phyloP scores from a whole-genome alignment of 2,113 vertebrate species.

The Campylomormyrus tamandua region DNA sequence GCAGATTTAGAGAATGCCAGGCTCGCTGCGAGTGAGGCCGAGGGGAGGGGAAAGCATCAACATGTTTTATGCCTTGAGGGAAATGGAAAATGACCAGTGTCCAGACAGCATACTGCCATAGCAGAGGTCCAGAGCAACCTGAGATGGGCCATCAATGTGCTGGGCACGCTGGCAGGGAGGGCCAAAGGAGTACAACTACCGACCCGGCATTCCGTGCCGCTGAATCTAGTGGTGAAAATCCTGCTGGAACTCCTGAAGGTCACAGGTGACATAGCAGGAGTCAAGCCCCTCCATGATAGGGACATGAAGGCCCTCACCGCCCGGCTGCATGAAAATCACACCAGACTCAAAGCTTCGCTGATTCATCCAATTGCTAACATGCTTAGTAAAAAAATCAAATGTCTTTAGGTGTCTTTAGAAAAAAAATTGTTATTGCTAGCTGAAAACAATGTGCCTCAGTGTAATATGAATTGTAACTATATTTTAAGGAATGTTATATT shows the following conservation, averaged over 20 bases:
- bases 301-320: neutral
- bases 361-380: neutral
- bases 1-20: neutral
- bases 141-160: neutral
- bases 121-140: neutral
- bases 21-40: neutral
- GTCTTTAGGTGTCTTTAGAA: neutral
- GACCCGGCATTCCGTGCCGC: neutral
- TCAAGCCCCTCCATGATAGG: neutral
- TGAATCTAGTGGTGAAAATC: constrained; percentile 1
- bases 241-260: constrained; percentile 5
- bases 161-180: constrained; percentile 8
- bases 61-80: neutral
- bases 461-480: neutral
- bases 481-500: neutral
- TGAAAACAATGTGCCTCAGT: neutral
- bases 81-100: neutral
- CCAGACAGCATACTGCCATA: neutral
- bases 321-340: neutral
- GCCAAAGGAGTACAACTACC: neutral
- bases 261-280: neutral
- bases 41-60: neutral
- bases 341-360: neutral
- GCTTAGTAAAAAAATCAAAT: neutral
- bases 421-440: neutral